Percentiles rank a stretch among this genome's conserved stretches.
Evolutionary conservation across 2,113 vertebrate genomes (phyloP).

Genomic region (Pelvicachromis taeniatus): DNA sequence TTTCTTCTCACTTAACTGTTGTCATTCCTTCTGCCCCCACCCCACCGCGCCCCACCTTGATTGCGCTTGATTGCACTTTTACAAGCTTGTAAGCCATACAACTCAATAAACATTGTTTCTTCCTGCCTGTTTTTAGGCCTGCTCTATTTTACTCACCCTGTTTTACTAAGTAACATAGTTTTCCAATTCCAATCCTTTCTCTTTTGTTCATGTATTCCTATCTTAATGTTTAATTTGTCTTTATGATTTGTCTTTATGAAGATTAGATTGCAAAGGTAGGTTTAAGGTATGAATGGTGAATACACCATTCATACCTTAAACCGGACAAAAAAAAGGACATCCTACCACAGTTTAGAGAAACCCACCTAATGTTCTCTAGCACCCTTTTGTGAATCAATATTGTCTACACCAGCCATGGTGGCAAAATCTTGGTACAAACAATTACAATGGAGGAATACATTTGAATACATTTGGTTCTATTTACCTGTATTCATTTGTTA

Average conservation of each 20-base stretch:
- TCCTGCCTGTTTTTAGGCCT: neutral
- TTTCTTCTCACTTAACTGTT: neutral
- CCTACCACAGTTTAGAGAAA: neutral
- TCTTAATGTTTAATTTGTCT: neutral
- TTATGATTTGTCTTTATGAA: neutral
- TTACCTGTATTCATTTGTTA: conserved; percentile 27
- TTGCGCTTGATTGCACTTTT: neutral
- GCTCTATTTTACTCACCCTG: neutral
- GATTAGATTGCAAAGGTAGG: neutral
- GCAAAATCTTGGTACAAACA: conserved; percentile 2
- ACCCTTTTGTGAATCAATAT: neutral
- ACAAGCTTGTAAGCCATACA: neutral
- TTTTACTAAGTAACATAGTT: neutral
- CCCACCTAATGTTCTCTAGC: neutral
- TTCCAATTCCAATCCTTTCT: neutral
- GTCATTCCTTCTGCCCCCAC: neutral
- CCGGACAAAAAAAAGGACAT: neutral
- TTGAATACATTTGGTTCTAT: conserved; percentile 14
- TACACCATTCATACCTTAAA: too few species aligned
- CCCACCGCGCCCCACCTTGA: neutral
- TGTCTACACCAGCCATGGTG: conserved; percentile 1
- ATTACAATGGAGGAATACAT: conserved; percentile 34
- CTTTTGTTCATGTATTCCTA: neutral
- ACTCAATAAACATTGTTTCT: neutral
- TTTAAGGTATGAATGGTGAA: neutral